These are phyloP conservation scores for Pelochelys cantorii DNA, from an alignment of 2,797 vertebrate genomes.

Conservation along the genomic window DNA sequence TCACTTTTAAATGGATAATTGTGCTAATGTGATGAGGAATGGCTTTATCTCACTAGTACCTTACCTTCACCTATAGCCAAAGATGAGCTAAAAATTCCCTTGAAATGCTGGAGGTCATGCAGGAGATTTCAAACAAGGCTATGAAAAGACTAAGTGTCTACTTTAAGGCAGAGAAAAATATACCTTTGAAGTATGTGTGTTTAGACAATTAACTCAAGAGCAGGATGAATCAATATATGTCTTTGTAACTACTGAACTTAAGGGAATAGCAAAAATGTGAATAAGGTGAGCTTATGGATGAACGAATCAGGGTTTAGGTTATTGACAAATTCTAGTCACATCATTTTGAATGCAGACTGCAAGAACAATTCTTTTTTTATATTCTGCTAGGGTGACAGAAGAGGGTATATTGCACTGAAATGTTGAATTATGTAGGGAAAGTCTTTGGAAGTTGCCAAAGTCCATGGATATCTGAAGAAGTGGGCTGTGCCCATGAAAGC, in stretches of 20 bases:
- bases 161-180: background rate
- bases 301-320: background rate
- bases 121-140: background rate
- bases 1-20: background rate
- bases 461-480: background rate
- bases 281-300: background rate
- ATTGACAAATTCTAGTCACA: background rate
- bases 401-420: background rate
- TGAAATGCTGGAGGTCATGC: background rate
- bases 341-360: background rate
- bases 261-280: background rate
- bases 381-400: background rate
- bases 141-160: background rate
- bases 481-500: too few species aligned
- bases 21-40: background rate
- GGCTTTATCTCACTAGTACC: background rate
- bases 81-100: background rate
- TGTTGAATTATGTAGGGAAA: background rate
- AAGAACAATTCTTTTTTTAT: background rate
- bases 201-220: background rate
- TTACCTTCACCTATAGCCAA: background rate
- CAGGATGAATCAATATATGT: background rate
- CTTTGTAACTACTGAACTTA: background rate
- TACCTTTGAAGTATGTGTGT: background rate
- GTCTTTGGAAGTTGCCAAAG: background rate